Conservation (phyloP, 2,888 invertebrate genomes). For the Apomyelois bistriatella region DNA sequence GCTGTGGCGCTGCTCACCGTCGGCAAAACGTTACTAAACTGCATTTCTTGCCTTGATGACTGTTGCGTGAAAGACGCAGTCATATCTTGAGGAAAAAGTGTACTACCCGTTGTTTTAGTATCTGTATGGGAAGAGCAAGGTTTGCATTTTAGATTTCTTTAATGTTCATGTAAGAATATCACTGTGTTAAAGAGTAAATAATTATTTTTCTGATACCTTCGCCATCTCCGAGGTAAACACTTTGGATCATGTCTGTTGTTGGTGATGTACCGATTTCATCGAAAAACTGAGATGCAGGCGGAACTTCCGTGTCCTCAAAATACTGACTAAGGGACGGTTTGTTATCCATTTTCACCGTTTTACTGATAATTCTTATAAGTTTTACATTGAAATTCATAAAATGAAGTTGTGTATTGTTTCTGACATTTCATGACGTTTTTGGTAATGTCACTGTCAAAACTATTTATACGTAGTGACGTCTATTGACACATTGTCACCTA, state of each 20-base stretch:
- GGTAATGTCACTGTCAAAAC: not conserved
- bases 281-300: conserved; percentile 71
- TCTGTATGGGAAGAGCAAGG: not conserved
- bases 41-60: conserved; percentile 47
- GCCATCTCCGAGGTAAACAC: conserved; percentile 64
- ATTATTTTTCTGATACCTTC: conserved; percentile 40
- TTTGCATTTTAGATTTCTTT: not conserved
- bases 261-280: conserved; percentile 72
- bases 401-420: no score
- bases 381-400: not conserved
- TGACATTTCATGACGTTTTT: not conserved
- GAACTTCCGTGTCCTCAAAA: conserved; percentile 68
- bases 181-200: conserved; percentile 8
- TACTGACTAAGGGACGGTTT: conserved; percentile 80
- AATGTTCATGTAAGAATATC: not conserved
- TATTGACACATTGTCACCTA: no score
- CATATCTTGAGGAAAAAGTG: conserved; percentile 31
- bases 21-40: conserved; percentile 54
- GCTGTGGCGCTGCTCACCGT: conserved; percentile 57
- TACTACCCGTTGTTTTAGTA: not conserved
- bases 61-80: conserved; percentile 50
- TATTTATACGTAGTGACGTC: no score
- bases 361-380: conserved; percentile 20
- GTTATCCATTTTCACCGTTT: conserved; percentile 57
- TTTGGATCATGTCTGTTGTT: conserved; percentile 71